Evolutionary conservation across 2,888 invertebrate species (phyloP), one percentile per base, ranked within the genome.

Genomic region (Nycteola revayana): DNA sequence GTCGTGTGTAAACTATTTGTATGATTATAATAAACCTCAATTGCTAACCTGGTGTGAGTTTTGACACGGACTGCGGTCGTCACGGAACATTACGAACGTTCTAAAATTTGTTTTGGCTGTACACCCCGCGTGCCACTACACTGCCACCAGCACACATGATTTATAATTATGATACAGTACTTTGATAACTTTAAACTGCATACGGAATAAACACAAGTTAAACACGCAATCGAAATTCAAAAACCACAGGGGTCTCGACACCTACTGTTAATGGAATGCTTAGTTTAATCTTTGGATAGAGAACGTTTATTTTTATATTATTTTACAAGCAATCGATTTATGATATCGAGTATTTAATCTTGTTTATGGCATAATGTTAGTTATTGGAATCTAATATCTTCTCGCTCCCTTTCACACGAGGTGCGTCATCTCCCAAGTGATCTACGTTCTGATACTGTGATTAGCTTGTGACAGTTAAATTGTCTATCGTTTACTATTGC

Each of bases 1-100:
- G 70, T 84, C 83, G 84, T 84, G 86, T 74, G 55, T 62, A 57
- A 51, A 72, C 76, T 70, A 82, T 85, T 80, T 79, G 57, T 54
- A 48, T 53, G 70, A 75, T 75, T 82, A 79, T 79, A 77, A 77
- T 68, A 67, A 66, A 62, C 66, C 64, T 65, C 56, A 66, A 73
- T 68, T 73, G 73, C 70, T 71, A 71, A 70, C 60, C 60, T 59
- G 64, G 66, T 72, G 66, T 57, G 60, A 44, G 50, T 62, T 73
- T 73, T 60, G 74, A 68, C 75, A 78, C 73, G 75, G 74, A 49
- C 47, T 73, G 76, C 57, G 76, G 74, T 72, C 66, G 71, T 72
- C 75, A 74, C 65, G 71, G 60, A 50, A 51, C 59, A 72, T 66
- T 61, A 60, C 58, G 55, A 53, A 61, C 57, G 51, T 59, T 56